Evolutionary conservation across 2,888 invertebrate genomes (phyloP).

Genomic region (Machimus rusticus): DNA sequence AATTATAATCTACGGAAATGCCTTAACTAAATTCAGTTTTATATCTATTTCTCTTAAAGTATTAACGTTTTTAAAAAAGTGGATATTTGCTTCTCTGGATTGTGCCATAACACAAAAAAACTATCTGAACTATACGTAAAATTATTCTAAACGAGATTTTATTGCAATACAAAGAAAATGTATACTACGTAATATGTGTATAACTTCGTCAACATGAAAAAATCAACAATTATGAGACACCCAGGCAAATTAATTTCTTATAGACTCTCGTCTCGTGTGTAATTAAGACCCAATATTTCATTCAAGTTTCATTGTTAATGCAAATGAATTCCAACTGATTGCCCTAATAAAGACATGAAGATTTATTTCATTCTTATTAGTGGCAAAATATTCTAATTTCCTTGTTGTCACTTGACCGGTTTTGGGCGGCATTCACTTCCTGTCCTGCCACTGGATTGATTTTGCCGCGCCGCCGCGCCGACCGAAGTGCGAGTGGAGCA

Average conservation of each 20-base stretch:
- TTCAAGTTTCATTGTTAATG: neutral
- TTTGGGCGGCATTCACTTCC: conserved; percentile 21
- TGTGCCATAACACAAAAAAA: no score
- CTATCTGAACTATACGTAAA: no score
- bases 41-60: no score
- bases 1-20: no score
- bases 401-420: neutral
- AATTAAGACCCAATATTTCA: neutral
- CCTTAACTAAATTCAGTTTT: no score
- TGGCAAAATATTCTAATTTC: neutral
- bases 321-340: neutral
- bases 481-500: neutral
- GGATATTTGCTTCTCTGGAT: no score
- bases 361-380: conserved; percentile 4
- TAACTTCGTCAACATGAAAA: neutral
- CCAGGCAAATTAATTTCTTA: neutral
- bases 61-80: no score
- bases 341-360: conserved; percentile 2
- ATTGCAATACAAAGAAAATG: no score
- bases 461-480: neutral
- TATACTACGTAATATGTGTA: no score
- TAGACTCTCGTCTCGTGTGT: neutral
- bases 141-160: no score
- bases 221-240: neutral
- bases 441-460: conserved; percentile 14